Evolutionary conservation across 2,888 invertebrate species (phyloP).

Genomic region (Nomada ferruginata): DNA sequence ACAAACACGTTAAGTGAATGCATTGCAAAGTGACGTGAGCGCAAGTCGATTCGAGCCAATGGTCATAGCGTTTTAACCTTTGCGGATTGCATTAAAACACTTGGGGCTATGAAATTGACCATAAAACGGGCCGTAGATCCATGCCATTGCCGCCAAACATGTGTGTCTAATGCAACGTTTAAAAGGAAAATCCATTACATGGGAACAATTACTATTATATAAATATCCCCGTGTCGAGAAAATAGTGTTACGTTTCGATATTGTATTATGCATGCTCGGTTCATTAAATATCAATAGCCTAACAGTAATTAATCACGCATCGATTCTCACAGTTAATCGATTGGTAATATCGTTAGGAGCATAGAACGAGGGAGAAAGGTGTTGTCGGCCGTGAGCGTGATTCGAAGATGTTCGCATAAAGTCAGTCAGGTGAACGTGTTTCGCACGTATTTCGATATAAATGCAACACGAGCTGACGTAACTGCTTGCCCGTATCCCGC

Average conservation of each 20-base stretch:
- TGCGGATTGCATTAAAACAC: background rate
- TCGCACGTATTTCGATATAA: background rate
- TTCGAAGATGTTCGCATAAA: slow-evolving; percentile 29
- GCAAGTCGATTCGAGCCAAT: background rate
- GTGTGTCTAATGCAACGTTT: slow-evolving; percentile 6
- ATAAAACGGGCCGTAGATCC: background rate
- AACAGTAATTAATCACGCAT: slow-evolving; percentile 38
- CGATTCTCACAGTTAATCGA: slow-evolving; percentile 37
- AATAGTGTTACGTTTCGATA: slow-evolving; percentile 43
- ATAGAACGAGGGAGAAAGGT: slow-evolving; percentile 24
- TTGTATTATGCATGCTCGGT: slow-evolving; percentile 24
- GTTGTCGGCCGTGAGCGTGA: slow-evolving; percentile 10
- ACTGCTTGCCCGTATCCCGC: background rate
- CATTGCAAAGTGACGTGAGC: background rate
- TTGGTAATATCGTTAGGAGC: slow-evolving; percentile 24
- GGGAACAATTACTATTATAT: slow-evolving; percentile 36
- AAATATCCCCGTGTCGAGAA: background rate
- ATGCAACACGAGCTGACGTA: background rate
- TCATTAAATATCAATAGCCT: slow-evolving; percentile 40
- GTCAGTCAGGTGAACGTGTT: background rate
- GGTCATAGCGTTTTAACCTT: slow-evolving; percentile 16
- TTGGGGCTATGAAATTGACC: background rate
- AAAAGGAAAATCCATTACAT: slow-evolving; percentile 20
- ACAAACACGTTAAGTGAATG: background rate
- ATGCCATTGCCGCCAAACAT: background rate